Base-by-base conservation (phyloP, 2,797 vertebrate genomes). In the Sardinella longiceps region DNA sequence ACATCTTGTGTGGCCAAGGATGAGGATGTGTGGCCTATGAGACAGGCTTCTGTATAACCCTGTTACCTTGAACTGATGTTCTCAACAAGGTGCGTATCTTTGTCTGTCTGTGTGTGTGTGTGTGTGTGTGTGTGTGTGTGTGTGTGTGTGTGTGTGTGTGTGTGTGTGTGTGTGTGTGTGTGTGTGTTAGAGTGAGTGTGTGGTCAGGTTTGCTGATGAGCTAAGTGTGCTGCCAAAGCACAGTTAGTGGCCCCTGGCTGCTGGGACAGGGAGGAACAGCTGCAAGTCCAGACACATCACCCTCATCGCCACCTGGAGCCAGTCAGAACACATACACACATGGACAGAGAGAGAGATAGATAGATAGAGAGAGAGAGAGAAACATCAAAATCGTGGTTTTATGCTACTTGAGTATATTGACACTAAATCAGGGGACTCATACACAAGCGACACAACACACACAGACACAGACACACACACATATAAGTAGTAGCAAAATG, bases 151-250 rank as follows among this genome's bases (percentile, higher is more conserved):
- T 56, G 51, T 14, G 20, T 53, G 45, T 28, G 80, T 48, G 80
- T 74, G 50, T 9, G 87, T 84, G 83, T 70, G 70, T 90, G 87
- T 88, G 58, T 56, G 0, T 28, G 12, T 85, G 18, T 81, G n/a
- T 74, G 6, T 85, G 43, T n/a, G 20, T 74, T 0, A 20, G 12
- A 82, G 18, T 81, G 7, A 53, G 6, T 85, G 43, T 37, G 30
- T 28, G 14, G 1, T 81, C 4, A 92, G 91, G 82, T 91, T 93
- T 91, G 87, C 89, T 87, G 88, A 84, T 60, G 86, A 89, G 84
- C 81, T 85, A 81, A 88, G 88, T 81, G 83, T 88, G 58, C 53
- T 90, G 86, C 85, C 86, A 56, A 37, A 60, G 85, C 12, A 30
- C 28, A 28, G 86, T 90, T n/a, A n/a, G 74, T 60, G 82, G 86